Base-by-base conservation (phyloP, 2,888 invertebrate genomes). In the Nemapogon koenigi region DNA sequence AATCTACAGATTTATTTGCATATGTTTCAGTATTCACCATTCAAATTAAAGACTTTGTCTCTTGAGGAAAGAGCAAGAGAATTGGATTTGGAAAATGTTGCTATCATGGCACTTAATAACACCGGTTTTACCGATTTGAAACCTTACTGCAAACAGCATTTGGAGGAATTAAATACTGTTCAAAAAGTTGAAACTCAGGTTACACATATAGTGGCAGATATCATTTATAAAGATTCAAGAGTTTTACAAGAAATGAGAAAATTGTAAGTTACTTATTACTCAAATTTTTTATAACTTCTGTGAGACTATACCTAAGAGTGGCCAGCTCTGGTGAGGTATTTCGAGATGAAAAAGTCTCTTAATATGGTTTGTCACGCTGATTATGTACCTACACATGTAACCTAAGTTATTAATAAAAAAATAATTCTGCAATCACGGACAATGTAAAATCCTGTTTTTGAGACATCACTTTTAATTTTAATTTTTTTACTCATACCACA, bases 51-150 rank as follows among this genome's bases (percentile, higher is more conserved):
- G 37, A 79, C 82, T 11, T 75, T 86, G 28, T 87, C 89, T 13
- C 64, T 92, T 37, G 91, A 91, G 4, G 91, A 92, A 55, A 82
- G 88, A 53, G 94, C 94, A 1, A 84, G 87, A 41, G 83, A 84
- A 4, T 58, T 91, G 13, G 94, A 94, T 1, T 68, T 95, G 38
- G 90, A 89, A 50, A 61, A 78, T 11, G 59, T 85, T 45, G 90
- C 93, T 6, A 51, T 84, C 35, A 59, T 64, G 31, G 60, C 90
- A 40, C 56, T 94, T 1, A n/a, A n/a, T n/a, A 72, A 83, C 36
- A 87, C 87, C n/a, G 65, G 64, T 35, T 55, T 59, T 48, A 49
- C 81, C 40, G 60, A 60, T 41, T 37, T 67, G 45, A 54, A 51
- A 26, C 59, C 30, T 14, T 58, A 70, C 1, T 64, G 67, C 37